Conservation (phyloP, 2,888 invertebrate species). For the Troides oblongomaculatus region DNA sequence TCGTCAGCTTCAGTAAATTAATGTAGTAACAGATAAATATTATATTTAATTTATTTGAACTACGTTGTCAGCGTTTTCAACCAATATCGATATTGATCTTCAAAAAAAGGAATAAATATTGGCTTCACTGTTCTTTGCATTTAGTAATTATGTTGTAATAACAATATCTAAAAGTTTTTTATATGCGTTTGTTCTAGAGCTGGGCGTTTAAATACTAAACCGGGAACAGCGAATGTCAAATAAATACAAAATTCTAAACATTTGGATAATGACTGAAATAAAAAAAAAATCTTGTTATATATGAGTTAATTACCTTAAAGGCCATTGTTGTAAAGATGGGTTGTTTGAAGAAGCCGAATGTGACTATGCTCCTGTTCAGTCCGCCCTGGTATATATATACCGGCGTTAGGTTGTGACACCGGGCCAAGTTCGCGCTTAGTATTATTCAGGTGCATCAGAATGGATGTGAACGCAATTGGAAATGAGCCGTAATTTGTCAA, state of each 20-base stretch:
- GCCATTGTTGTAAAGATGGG: slow-evolving; percentile 65
- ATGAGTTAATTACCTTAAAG: slow-evolving; percentile 61
- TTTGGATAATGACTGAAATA: background rate
- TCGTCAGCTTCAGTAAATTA: too few species aligned
- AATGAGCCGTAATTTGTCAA: slow-evolving; percentile 74
- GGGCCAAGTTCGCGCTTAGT: slow-evolving; percentile 68
- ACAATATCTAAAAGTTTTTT: too few species aligned
- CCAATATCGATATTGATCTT: too few species aligned
- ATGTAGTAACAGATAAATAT: too few species aligned
- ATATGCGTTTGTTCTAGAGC: too few species aligned
- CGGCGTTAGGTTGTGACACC: slow-evolving; percentile 60
- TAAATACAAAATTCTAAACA: background rate
- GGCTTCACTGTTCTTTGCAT: too few species aligned
- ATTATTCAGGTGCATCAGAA: slow-evolving; percentile 65
- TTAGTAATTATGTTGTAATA: too few species aligned
- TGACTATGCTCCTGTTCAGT: slow-evolving; percentile 65
- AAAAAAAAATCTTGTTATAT: background rate
- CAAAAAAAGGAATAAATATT: too few species aligned
- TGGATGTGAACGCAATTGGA: slow-evolving; percentile 72
- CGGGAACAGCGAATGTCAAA: background rate
- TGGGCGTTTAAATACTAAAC: background rate
- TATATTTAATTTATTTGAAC: too few species aligned
- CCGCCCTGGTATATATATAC: slow-evolving; percentile 63
- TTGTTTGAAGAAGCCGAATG: slow-evolving; percentile 57
- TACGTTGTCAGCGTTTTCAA: too few species aligned